Base-by-base conservation (phyloP, 2,113 vertebrate species). In the Perognathus longimembris region DNA sequence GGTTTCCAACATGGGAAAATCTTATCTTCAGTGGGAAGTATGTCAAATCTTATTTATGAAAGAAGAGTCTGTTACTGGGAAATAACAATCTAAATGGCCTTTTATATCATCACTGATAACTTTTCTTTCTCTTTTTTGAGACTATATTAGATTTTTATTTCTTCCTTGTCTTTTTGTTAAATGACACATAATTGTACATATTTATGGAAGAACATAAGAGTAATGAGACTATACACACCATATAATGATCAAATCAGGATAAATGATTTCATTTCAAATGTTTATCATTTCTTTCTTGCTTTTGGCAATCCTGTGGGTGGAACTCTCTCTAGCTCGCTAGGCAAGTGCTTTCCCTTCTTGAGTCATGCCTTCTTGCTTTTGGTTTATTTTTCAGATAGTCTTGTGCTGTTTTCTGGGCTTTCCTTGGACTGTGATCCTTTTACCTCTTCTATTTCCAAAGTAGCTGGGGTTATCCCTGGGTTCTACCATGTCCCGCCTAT, bases 31-130 rank as follows among this genome's bases (percentile, higher is more conserved):
- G 6, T 59, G 54, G 42, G 8, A 42, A 63, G 28, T 12, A 71
- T 75, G n/a, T 90, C 63, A 77, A 40, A 76, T 64, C 32, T 95
- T 32, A 80, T 69, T 94, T 77, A 77, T 11, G 70, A 36, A 38
- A 12, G 38, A 22, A 78, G 42, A 26, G 36, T 78, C 61, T 83
- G 26, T 26, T 64, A 1, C 32, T 74, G 69, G 88, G 82, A 92
- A 64, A 22, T 64, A 40, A 22, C 57, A 22, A 6, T 6, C 40
- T 30, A 34, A 45, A 18, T 64, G 79, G 26, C n/a, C 40, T 85
- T 75, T 70, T 5, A 36, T 8, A 22, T 85, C 36, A 21, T 50
- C 32, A 1, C 30, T 76, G 64, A 64, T 90, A 0, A 54, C 87
- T 82, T 61, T 70, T 36, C 14, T 63, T 14, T 18, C 64, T n/a